Percentiles rank a stretch among this genome's conserved stretches.
phyloP scores from a whole-genome alignment of 2,113 vertebrate species.

The Corapipo altera region DNA sequence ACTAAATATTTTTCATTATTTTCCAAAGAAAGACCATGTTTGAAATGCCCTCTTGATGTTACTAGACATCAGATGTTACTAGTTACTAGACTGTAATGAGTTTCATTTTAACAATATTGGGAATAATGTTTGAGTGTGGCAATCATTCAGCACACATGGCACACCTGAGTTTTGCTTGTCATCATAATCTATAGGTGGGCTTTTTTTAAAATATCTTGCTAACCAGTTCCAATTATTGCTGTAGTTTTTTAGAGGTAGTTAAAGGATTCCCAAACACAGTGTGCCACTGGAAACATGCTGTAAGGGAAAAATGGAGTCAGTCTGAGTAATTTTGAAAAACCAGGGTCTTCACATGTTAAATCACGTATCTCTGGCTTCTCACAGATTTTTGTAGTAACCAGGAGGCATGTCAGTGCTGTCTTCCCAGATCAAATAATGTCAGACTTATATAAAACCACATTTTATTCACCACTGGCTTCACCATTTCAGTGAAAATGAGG shows the following conservation, averaged over 20 bases:
- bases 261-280: background rate
- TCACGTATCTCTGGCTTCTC: background rate
- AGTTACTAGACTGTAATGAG: too few relatives aligned
- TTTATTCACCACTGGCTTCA: background rate
- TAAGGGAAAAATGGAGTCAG: background rate
- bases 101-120: background rate
- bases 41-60: background rate
- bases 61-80: too few relatives aligned
- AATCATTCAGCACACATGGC: background rate
- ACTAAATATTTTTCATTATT: background rate
- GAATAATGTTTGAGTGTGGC: background rate
- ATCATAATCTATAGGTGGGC: background rate
- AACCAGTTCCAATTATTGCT: background rate
- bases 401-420: background rate
- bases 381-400: background rate
- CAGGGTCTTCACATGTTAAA: background rate
- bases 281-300: background rate
- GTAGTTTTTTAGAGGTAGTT: background rate
- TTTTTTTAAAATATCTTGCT: background rate
- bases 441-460: background rate
- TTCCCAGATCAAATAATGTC: background rate
- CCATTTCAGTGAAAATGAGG: background rate
- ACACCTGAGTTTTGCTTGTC: background rate
- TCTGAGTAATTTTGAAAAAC: background rate
- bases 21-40: background rate